Evolutionary conservation across 2,797 vertebrate genomes (phyloP).

Genomic region (Malurus splendens): DNA sequence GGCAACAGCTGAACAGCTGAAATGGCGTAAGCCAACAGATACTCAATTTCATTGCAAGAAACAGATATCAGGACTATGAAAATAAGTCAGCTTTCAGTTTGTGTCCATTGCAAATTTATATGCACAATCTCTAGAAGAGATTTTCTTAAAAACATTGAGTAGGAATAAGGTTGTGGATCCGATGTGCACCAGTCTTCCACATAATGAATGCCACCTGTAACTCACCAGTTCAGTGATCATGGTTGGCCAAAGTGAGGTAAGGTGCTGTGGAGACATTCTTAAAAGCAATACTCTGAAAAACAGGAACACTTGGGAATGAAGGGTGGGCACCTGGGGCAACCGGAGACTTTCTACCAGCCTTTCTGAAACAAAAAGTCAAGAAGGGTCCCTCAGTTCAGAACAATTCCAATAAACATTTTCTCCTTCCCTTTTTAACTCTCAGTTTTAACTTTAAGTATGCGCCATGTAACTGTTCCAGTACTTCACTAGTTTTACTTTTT

Average conservation of each 20-base stretch:
- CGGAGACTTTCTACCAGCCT: conserved; percentile 96
- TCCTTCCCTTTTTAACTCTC: background rate
- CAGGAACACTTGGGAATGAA: conserved; percentile 98
- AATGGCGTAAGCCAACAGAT: background rate
- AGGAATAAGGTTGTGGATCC: background rate
- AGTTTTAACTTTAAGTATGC: background rate
- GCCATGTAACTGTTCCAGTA: background rate
- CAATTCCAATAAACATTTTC: background rate
- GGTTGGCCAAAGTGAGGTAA: conserved; percentile 97
- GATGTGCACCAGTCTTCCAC: background rate
- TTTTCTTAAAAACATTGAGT: background rate
- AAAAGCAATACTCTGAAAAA: conserved; percentile 97
- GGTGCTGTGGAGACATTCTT: conserved; percentile 96
- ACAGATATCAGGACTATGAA: background rate
- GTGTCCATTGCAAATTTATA: background rate
- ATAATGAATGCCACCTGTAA: background rate
- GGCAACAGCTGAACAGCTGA: background rate
- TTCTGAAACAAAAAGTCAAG: conserved; percentile 78
- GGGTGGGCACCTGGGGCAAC: conserved; percentile 95
- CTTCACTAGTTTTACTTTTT: background rate
- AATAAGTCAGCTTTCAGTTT: background rate
- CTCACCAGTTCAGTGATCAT: conserved; percentile 99
- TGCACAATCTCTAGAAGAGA: background rate
- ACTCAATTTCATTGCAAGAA: background rate
- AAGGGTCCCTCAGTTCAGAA: conserved; percentile 24